phyloP scores from a whole-genome alignment of 1,140 invertebrate species.

The Neodiprion lecontei region DNA sequence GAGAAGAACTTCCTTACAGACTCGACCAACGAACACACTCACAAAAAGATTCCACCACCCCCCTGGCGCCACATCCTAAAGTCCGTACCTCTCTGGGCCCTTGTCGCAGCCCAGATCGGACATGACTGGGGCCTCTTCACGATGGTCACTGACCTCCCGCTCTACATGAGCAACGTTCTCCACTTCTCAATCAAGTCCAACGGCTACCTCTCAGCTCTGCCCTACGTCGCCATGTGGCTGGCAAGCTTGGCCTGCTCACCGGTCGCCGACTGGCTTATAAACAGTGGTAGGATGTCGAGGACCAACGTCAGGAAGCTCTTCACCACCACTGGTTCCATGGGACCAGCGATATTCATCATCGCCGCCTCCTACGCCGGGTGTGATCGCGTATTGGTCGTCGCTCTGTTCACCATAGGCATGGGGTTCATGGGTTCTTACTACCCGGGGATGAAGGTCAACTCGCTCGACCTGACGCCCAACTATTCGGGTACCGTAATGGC shows the following conservation, averaged over 20 bases:
- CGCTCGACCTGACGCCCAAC: slow-evolving; percentile 83
- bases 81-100: slow-evolving; percentile 77
- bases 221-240: slow-evolving; percentile 79
- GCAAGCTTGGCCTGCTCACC: slow-evolving; percentile 71
- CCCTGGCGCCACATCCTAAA: slow-evolving; percentile 79
- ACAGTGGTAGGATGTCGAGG: slow-evolving; percentile 63
- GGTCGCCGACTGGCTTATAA: slow-evolving; percentile 73
- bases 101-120: slow-evolving; percentile 77
- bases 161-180: slow-evolving; percentile 89
- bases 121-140: slow-evolving; percentile 97
- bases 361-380: slow-evolving; percentile 83
- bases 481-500: slow-evolving; percentile 85
- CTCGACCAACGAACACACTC: slow-evolving; percentile 64
- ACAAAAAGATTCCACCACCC: slow-evolving; percentile 65
- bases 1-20: slow-evolving; percentile 79
- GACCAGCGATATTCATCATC: slow-evolving; percentile 79
- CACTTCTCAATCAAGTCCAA: slow-evolving; percentile 82
- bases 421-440: slow-evolving; percentile 79
- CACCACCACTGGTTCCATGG: slow-evolving; percentile 75
- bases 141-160: slow-evolving; percentile 90
- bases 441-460: slow-evolving; percentile 80
- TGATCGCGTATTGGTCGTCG: slow-evolving; percentile 67
- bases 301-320: slow-evolving; percentile 75
- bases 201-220: slow-evolving; percentile 72
- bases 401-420: slow-evolving; percentile 75